Evolutionary conservation across 2,797 vertebrate genomes (phyloP), one percentile per base, ranked within the genome.

Genomic region (Amblyraja radiata): DNA sequence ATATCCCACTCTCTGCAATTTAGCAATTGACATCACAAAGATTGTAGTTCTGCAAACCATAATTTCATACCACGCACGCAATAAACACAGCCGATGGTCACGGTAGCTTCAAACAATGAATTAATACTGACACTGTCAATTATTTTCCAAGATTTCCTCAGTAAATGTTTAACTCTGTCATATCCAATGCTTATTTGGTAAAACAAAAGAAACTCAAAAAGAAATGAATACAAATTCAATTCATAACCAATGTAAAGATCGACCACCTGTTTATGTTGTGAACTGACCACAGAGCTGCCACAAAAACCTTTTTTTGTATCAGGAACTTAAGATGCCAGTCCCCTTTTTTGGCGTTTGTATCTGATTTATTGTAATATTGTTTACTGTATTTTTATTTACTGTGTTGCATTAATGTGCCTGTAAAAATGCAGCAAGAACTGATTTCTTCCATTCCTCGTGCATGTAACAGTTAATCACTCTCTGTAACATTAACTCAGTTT

Each of bases 111-210:
- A 96, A 94, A 86, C 86, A 93, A 94, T 95, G 93, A 94, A 94
- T 95, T 95, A 95, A 95, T 94, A 93, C 80, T 93, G 93, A 96
- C 95, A 95, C 93, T 95, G 95, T 94, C 95, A 95, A 94, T 94
- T 95, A 95, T 94, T 94, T 94, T 93, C 92, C 83, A 94, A 95
- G 93, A 93, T 86, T 95, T 25, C 3, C 94, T 95, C 93, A 95
- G 94, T 95, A 95, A 39, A 94, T 93, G 93, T 3, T 86, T 78
- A 93, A 93, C 58, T 93, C 94, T 90, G 36, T 6, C 81, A 94
- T 94, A 80, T 23, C 74, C 0, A 0, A 78, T 23, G 93, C 94
- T 93, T 39, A 2, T 23, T 92, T 71, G 25, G 71, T 71, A 74
- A 54, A 65, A 36, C 86, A 61, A 71, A 28, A 74, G 21, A 91